Evolutionary conservation across 2,888 invertebrate genomes (phyloP), one percentile per base, ranked within the genome.

Genomic region (Caenorhabditis doughertyi): DNA sequence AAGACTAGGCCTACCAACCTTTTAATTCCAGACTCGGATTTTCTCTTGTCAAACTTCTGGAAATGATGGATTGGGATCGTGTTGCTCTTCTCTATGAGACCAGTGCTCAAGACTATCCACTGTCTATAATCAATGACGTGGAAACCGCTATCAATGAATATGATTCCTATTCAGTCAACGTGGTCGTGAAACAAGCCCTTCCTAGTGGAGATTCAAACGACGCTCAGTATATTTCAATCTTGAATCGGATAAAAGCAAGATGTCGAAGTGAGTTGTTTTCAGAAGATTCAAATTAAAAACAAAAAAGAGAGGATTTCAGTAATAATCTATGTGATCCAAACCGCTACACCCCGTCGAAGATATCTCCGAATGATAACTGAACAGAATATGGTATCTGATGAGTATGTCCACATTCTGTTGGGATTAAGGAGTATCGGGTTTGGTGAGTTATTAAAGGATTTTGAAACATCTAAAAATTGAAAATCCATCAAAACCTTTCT

Each of bases 361-460:
- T 83, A 83, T 47, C 58, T 83, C 13, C 39, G 47, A 56, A 74
- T 74, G 72, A 55, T 79, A 18, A 53, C 42, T 16, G 47, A 82
- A 9, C 60, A 82, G 35, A 85, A 85, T 11, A 86, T 90, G 87
- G 71, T 39, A n/a, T 85, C 56, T 21, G 81, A 87, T 58, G 90
- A 90, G 49, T 90, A 86, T 62, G 89, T 90, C 13, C 88, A 85
- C 70, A 84, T 90, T 18, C 29, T 88, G 27, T 64, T 88, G 16
- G 82, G 86, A n/a, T 55, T 89, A 42, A 79, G 87, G 44, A 86
- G 87, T 70, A 64, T 83, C 29, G 88, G 87, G 13, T 87, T 87
- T 68, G 86, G 85, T 81, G 49, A 79, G 81, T 76, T 65, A 42
- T 11, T 42, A 8, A 42, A 13, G 3, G 42, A 42, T 16, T 42